These are phyloP conservation scores for Tethya wilhelma DNA, from an alignment of 37 sponge, comb jelly and placozoan genomes.

Conservation along the genomic window DNA sequence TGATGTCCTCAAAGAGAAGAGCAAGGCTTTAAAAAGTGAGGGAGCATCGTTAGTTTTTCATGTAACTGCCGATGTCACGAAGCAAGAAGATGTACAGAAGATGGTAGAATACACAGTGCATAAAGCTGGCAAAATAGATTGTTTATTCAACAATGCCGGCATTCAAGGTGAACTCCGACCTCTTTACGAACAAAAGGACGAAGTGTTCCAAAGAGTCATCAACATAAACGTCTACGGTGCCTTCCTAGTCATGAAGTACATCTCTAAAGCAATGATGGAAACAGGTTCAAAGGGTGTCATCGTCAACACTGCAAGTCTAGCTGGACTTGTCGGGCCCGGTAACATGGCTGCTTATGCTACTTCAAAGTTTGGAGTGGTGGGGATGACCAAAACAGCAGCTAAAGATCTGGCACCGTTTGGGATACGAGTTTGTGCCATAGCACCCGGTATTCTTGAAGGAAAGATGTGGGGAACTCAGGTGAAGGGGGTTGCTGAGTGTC, in stretches of 20 bases:
- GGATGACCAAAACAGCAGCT: conserved; percentile 81
- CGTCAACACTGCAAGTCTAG: conserved; percentile 88
- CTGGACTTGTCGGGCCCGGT: conserved; percentile 76
- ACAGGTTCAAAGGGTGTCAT: conserved; percentile 70
- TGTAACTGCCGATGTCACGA: conserved; percentile 62
- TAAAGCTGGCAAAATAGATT: conserved; percentile 45
- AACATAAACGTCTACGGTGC: conserved; percentile 77
- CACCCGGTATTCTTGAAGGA: conserved; percentile 85
- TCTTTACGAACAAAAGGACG: conserved; percentile 50
- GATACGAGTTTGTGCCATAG: conserved; percentile 82
- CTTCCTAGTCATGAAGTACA: conserved; percentile 73
- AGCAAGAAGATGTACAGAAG: conserved; percentile 48
- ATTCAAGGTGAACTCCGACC: conserved; percentile 75
- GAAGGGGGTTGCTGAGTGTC: conserved; percentile 60
- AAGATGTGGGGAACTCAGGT: conserved; percentile 79
- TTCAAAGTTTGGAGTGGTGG: conserved; percentile 88
- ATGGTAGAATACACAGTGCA: conserved; percentile 42
- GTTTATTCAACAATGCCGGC: conserved; percentile 89
- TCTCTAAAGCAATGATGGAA: conserved; percentile 61
- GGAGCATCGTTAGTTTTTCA: conserved; percentile 26
- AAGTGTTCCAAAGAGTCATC: conserved; percentile 34
- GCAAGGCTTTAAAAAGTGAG: conserved; percentile 8
- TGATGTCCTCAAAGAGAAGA: conserved; percentile 24
- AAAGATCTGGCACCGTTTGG: conserved; percentile 78
- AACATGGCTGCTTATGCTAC: conserved; percentile 89